Percentiles rank a stretch among this genome's conserved stretches.
Evolutionary conservation across 2,888 invertebrate species (phyloP).

Genomic region (Apamea anceps): DNA sequence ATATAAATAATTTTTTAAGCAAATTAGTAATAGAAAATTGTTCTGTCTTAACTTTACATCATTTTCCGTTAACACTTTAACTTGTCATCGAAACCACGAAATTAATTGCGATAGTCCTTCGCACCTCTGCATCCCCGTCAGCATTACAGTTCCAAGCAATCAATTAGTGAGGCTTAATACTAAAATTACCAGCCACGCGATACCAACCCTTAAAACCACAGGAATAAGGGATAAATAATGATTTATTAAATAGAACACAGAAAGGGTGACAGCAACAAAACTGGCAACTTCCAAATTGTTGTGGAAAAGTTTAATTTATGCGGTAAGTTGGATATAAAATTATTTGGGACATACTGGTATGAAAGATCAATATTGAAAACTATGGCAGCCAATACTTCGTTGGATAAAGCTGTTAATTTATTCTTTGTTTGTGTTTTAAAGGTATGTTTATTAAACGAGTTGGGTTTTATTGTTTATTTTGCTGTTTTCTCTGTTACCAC

Average conservation of each 20-base stretch:
- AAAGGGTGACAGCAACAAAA: slow-evolving; percentile 81
- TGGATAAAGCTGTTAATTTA: slow-evolving; percentile 34
- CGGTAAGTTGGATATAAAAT: slow-evolving; percentile 79
- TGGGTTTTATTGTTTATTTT: slow-evolving; percentile 7
- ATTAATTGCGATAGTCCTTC: slow-evolving; percentile 52
- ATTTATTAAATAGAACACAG: slow-evolving; percentile 70
- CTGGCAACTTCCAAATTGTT: slow-evolving; percentile 81
- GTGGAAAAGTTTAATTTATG: slow-evolving; percentile 82
- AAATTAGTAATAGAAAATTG: background rate
- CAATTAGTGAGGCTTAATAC: slow-evolving; percentile 72
- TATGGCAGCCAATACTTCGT: slow-evolving; percentile 36
- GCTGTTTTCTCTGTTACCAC: background rate
- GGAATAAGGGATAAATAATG: slow-evolving; percentile 71
- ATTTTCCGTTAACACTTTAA: slow-evolving; percentile 9
- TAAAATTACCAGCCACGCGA: slow-evolving; percentile 60
- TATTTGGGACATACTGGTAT: slow-evolving; percentile 73
- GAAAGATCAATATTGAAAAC: slow-evolving; percentile 53
- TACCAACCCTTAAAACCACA: slow-evolving; percentile 63
- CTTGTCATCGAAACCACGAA: slow-evolving; percentile 50
- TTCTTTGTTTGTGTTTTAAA: slow-evolving; percentile 38
- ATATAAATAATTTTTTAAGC: background rate
- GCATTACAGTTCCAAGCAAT: slow-evolving; percentile 68
- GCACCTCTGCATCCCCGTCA: slow-evolving; percentile 42
- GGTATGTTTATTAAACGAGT: slow-evolving; percentile 19
- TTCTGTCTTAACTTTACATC: background rate